These are phyloP conservation scores for Bothrops jararaca DNA, from an alignment of 2,113 vertebrate species.

Conservation along the genomic window DNA sequence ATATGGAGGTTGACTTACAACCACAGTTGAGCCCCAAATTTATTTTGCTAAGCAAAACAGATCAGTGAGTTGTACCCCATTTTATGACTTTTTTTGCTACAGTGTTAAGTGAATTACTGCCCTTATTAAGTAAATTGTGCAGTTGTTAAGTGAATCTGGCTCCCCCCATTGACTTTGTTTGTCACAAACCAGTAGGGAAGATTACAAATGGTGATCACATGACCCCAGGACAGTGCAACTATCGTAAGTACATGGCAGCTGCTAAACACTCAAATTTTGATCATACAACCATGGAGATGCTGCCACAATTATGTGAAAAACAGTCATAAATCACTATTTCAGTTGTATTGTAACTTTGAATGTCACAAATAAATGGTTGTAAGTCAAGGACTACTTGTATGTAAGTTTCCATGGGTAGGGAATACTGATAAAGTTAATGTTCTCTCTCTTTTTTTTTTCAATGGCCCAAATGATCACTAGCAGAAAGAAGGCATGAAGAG, in stretches of 20 bases:
- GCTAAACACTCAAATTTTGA: background rate
- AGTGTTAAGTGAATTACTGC: background rate
- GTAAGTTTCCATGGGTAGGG: background rate
- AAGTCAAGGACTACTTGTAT: background rate
- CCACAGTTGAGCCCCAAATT: background rate
- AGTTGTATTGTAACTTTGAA: background rate
- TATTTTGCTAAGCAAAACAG: background rate
- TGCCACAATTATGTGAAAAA: background rate
- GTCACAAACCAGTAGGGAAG: background rate
- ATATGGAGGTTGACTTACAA: background rate
- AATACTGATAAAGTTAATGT: background rate
- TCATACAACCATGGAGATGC: background rate
- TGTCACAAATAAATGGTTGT: background rate
- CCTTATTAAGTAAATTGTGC: background rate
- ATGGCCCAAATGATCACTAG: conserved; percentile 25
- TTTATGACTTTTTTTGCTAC: background rate
- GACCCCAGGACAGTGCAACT: background rate
- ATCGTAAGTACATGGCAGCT: background rate
- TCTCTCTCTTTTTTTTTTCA: background rate
- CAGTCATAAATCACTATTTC: background rate
- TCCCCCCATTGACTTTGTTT: background rate
- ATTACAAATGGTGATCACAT: background rate
- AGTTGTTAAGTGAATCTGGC: background rate
- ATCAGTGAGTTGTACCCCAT: background rate
- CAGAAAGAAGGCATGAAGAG: accelerated